Conservation (phyloP, 2,888 invertebrate genomes). For the Melieria picta region DNA sequence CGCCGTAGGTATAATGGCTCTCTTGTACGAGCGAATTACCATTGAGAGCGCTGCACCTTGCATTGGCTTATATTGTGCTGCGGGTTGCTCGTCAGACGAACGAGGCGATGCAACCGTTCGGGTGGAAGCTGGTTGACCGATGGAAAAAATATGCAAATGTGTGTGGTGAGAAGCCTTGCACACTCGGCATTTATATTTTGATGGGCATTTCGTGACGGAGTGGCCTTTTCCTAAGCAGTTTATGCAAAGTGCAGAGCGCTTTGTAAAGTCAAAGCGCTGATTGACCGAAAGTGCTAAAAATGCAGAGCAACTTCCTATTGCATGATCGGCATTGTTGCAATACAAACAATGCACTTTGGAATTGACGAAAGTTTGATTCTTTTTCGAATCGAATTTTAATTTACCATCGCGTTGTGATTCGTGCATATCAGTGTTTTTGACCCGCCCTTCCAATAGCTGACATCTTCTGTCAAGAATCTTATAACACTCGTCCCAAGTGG, state of each 20-base stretch:
- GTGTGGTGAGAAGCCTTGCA: slow-evolving; percentile 6
- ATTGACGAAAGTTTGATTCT: slow-evolving; percentile 1
- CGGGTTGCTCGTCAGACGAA: background rate
- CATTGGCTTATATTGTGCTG: background rate
- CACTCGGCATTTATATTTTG: slow-evolving; percentile 7
- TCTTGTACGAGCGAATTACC: background rate
- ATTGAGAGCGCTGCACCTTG: background rate
- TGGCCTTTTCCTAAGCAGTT: slow-evolving; percentile 15
- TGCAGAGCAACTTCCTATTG: background rate
- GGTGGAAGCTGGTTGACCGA: no score
- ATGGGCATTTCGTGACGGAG: slow-evolving; percentile 15
- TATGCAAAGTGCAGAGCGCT: background rate
- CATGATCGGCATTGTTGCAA: slow-evolving; percentile 6
- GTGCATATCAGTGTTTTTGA: background rate
- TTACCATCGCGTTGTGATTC: background rate
- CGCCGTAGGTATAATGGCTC: slow-evolving; percentile 19
- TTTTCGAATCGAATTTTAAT: background rate
- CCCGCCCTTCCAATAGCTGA: background rate
- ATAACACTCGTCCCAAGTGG: slow-evolving; percentile 14
- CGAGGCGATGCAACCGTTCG: no score
- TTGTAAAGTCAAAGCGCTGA: slow-evolving; percentile 13
- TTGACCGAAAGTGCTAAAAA: background rate
- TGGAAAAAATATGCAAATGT: slow-evolving; percentile 2
- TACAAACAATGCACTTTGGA: background rate
- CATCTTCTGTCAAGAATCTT: slow-evolving; percentile 1